These are phyloP conservation scores for Meloidogyne exigua DNA, from an alignment of 1,140 invertebrate genomes.

Conservation along the genomic window DNA sequence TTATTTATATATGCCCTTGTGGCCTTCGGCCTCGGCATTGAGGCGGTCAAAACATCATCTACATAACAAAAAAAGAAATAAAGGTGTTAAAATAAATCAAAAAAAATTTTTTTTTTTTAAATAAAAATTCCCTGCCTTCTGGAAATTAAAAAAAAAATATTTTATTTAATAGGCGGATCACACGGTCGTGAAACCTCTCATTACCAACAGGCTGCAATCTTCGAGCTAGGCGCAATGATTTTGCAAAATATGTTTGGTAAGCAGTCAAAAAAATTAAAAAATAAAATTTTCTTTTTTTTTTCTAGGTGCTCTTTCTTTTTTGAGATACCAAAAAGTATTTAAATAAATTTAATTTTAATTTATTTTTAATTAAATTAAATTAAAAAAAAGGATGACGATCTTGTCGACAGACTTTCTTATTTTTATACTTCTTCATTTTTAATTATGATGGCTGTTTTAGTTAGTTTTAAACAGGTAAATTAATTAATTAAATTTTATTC, in stretches of 20 bases:
- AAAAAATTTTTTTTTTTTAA: too few relatives aligned
- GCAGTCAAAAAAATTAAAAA: background rate
- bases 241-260: constrained; percentile 61
- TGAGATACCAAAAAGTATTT: constrained; percentile 56
- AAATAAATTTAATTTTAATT: background rate
- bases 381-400: constrained; percentile 69
- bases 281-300: too few relatives aligned
- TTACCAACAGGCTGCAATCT: constrained; percentile 58
- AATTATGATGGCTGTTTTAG: constrained; percentile 68
- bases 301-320: constrained; percentile 44
- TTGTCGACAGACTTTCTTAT: constrained; percentile 68
- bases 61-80: constrained; percentile 2
- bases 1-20: constrained; percentile 20
- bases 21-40: constrained; percentile 12
- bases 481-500: constrained; percentile 18
- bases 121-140: too few relatives aligned
- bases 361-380: background rate
- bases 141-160: too few relatives aligned
- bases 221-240: constrained; percentile 63
- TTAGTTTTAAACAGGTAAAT: constrained; percentile 67
- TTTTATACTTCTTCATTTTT: constrained; percentile 68
- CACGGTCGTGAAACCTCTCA: constrained; percentile 60
- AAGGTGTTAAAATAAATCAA: background rate
- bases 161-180: constrained; percentile 36
- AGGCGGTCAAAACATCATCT: constrained; percentile 10